Percentiles rank a stretch among this genome's conserved stretches.
Evolutionary conservation across 2,113 vertebrate species (phyloP).

Genomic region (Cairina moschata): DNA sequence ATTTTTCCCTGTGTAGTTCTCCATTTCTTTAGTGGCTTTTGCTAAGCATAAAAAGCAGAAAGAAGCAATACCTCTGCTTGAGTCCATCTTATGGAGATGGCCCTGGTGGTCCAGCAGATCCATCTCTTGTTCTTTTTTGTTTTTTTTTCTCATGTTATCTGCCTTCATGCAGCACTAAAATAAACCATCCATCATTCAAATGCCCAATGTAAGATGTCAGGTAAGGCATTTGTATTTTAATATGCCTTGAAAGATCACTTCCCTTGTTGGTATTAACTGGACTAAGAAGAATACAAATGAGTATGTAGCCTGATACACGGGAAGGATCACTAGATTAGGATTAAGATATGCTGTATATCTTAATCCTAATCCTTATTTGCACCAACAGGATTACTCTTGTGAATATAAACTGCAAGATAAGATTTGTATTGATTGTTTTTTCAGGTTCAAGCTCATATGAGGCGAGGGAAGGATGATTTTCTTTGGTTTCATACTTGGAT

Average conservation of each 20-base stretch:
- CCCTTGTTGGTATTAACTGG: background rate
- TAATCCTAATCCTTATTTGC: background rate
- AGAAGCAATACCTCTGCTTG: background rate
- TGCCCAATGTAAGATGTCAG: background rate
- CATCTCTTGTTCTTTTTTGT: background rate
- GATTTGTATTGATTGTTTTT: background rate
- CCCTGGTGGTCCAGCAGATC: background rate
- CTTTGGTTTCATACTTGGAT: rapidly evolving
- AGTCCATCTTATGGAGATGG: background rate
- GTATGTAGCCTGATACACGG: background rate
- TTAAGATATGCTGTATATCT: background rate
- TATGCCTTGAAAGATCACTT: background rate
- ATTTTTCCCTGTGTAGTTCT: rapidly evolving
- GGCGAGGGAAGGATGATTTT: background rate
- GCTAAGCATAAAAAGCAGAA: background rate
- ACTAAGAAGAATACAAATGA: background rate
- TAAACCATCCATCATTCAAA: background rate
- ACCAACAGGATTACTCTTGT: background rate
- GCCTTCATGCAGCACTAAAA: background rate
- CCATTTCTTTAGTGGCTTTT: background rate
- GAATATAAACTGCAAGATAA: background rate
- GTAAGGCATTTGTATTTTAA: background rate
- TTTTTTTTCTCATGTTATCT: background rate
- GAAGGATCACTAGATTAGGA: background rate
- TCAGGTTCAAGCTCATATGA: background rate